Evolutionary conservation across 2,797 vertebrate genomes (phyloP), one percentile per base, ranked within the genome.

Genomic region (Picus viridis): DNA sequence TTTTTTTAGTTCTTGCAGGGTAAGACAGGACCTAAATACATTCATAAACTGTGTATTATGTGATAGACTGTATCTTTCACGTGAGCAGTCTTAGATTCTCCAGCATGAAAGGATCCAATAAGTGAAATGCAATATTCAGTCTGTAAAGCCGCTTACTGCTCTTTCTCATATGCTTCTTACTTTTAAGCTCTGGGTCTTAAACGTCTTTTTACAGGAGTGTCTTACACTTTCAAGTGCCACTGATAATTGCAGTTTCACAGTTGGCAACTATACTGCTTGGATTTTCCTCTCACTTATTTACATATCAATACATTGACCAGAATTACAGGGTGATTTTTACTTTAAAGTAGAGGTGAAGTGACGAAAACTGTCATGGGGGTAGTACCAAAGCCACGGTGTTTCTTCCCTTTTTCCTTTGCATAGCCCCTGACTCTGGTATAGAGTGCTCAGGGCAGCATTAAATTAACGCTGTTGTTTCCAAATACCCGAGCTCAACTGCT

Each of bases 241-340:
- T 24, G 64, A 4, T 65, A 69, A 45, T 58, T 61, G n/a, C 39
- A 57, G 30, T 73, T 89, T 90, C 77, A 43, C 69, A 76, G 1
- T 13, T 23, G 30, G 41, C 86, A 81, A 27, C 56, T 69, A 0
- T 11, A 9, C 30, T 9, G 68, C 71, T 69, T 47, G 73, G 29
- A 11, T 84, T 88, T 80, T 83, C 73, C 32, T 73, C 20, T 61
- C 39, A 39, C 39, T 39, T 39, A 39, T 86, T 84, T 84, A 24
- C 64, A 1, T 79, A 16, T 26, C 71, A 75, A 1, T 73, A 17
- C 32, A 8, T 16, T 82, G 80, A 56, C 67, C 56, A 5, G 30
- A 26, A 49, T 70, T 76, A 26, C 53, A 67, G 81, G 59, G 90
- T 86, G 74, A 79, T 88, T 92, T 89, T 90, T 39, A 22, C 73